Conservation (phyloP, 2,888 invertebrate genomes). For the Polymixis flavicincta region DNA sequence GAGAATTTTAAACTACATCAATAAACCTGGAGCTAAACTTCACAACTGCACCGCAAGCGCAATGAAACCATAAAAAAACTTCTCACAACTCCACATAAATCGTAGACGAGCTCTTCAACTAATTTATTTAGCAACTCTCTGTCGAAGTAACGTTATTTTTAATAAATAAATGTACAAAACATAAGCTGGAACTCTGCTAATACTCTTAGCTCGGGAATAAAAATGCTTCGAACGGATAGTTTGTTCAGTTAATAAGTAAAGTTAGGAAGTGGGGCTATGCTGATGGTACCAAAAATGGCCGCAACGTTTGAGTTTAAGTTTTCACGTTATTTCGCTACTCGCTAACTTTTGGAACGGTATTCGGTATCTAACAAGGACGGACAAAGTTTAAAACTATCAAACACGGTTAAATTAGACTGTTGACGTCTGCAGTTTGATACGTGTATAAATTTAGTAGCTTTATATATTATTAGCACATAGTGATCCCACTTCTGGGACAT, state of each 20-base stretch:
- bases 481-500: no score
- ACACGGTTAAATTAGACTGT: constrained; percentile 2
- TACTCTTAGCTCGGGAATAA: constrained; percentile 63
- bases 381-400: constrained; percentile 6
- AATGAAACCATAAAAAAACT: constrained; percentile 26
- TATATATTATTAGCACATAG: neutral
- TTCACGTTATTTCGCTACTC: constrained; percentile 59
- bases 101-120: constrained; percentile 33
- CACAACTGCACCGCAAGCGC: constrained; percentile 13
- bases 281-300: constrained; percentile 60
- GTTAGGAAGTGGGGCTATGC: constrained; percentile 64
- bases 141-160: constrained; percentile 44
- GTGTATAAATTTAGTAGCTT: neutral
- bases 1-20: neutral
- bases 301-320: constrained; percentile 70
- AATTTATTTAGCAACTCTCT: constrained; percentile 43
- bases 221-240: constrained; percentile 50
- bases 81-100: constrained; percentile 29
- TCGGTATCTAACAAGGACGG: constrained; percentile 8
- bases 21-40: constrained; percentile 5
- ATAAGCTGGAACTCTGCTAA: constrained; percentile 61
- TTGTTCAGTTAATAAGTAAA: constrained; percentile 69
- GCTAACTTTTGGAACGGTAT: constrained; percentile 24
- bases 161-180: constrained; percentile 67
- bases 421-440: neutral